A percentile compares a stretch with the other conserved stretches of the same genome.
Conservation (phyloP, 2,113 vertebrate genomes). For the Syrrhaptes paradoxus region DNA sequence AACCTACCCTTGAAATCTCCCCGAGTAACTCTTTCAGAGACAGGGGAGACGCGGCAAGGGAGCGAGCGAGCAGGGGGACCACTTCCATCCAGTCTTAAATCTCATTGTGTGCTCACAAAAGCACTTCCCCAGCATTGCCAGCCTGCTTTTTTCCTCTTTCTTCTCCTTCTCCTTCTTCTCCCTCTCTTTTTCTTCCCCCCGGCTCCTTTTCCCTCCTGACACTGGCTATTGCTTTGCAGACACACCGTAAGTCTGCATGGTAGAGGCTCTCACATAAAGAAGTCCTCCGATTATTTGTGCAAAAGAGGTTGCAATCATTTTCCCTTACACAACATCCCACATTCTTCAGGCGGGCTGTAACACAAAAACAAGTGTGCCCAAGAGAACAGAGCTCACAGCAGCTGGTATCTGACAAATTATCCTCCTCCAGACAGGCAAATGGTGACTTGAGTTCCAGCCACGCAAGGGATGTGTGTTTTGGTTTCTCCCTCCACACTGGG, state of each 20-base stretch:
- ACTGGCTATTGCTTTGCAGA: background rate
- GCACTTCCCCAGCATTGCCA: background rate
- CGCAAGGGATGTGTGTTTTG: constrained; percentile 46
- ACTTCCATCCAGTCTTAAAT: constrained; percentile 56
- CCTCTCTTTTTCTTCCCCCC: background rate
- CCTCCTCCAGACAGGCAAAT: constrained; percentile 74
- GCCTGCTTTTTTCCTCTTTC: constrained; percentile 20
- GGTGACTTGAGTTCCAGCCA: constrained; percentile 62
- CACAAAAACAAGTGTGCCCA: constrained; percentile 79
- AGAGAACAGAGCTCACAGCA: constrained; percentile 74
- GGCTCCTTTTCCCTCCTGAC: background rate
- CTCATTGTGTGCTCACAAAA: constrained; percentile 66
- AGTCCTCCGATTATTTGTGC: constrained; percentile 43
- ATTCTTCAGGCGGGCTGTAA: constrained; percentile 77
- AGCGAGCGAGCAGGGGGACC: background rate
- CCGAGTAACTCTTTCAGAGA: constrained; percentile 68
- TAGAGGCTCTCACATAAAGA: constrained; percentile 6
- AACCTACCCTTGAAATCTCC: constrained; percentile 73
- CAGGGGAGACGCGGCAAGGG: background rate
- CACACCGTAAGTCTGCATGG: background rate
- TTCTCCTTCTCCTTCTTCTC: constrained; percentile 9
- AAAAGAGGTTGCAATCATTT: constrained; percentile 60
- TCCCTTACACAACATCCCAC: constrained; percentile 55
- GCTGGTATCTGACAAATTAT: constrained; percentile 82
- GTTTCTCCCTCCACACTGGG: constrained; percentile 17